These are phyloP conservation scores for Sebastes miniatus DNA, from an alignment of 2,797 vertebrate species.

Conservation along the genomic window DNA sequence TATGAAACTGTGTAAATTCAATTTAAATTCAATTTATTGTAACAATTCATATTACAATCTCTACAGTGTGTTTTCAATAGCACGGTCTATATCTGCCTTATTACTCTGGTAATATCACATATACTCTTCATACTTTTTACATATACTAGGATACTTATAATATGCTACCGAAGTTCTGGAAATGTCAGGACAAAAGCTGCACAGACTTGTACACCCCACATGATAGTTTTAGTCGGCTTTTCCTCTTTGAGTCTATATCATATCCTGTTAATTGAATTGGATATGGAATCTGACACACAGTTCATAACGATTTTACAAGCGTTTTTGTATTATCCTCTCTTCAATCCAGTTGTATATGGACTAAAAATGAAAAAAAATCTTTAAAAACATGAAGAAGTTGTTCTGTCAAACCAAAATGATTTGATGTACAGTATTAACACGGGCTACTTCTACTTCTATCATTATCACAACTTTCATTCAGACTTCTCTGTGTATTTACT, in stretches of 20 bases:
- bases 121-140: constrained; percentile 38
- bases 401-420: neutral
- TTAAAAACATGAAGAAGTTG: neutral
- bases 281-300: neutral
- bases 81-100: neutral
- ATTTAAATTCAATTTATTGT: neutral
- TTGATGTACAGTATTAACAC: too few species aligned
- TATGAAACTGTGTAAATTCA: neutral
- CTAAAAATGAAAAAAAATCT: constrained; percentile 4
- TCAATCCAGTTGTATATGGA: constrained; percentile 6
- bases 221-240: constrained; percentile 35
- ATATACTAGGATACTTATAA: constrained; percentile 34
- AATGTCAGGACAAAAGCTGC: constrained; percentile 28
- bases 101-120: neutral
- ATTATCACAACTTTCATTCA: too few species aligned
- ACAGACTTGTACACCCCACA: constrained; percentile 50
- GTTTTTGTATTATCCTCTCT: constrained; percentile 8
- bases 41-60: neutral
- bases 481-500: too few species aligned
- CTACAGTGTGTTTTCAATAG: neutral
- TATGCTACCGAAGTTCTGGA: neutral
- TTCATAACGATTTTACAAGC: constrained; percentile 25
- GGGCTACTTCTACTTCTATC: too few species aligned
- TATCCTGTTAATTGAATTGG: neutral
- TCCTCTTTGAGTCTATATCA: neutral